A percentile compares a stretch with the other conserved stretches of the same genome.
These are phyloP conservation scores for Aleiodes testaceus DNA, from an alignment of 2,888 invertebrate genomes.

Conservation along the genomic window DNA sequence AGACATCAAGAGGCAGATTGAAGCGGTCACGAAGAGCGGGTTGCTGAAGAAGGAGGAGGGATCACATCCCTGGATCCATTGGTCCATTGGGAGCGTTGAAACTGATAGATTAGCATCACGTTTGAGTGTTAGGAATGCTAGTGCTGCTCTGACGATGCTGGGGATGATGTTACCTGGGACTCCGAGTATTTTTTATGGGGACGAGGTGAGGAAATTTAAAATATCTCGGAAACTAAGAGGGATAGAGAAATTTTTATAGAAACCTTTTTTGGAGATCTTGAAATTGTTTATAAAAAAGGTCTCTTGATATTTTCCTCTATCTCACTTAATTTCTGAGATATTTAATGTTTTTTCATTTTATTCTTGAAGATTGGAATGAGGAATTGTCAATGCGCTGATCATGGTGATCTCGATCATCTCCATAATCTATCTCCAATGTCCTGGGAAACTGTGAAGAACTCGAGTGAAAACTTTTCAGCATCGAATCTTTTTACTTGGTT, in stretches of 20 bases:
- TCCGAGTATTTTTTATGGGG: conserved; percentile 91
- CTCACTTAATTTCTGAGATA: not conserved
- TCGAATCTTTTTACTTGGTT: conserved; percentile 79
- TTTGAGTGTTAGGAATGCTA: conserved; percentile 75
- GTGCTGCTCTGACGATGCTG: conserved; percentile 81
- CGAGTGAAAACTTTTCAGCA: conserved; percentile 73
- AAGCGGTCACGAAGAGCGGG: conserved; percentile 75
- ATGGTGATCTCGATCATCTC: conserved; percentile 73
- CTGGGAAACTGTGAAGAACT: conserved; percentile 73
- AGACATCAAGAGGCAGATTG: conserved; percentile 77
- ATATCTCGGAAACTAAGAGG: too few relatives aligned
- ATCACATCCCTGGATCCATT: conserved; percentile 85
- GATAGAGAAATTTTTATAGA: too few relatives aligned
- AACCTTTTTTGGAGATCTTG: too few relatives aligned
- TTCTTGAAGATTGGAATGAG: conserved; percentile 62
- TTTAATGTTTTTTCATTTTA: not conserved
- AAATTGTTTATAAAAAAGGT: too few relatives aligned
- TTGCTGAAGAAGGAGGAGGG: conserved; percentile 75
- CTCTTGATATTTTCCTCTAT: too few relatives aligned
- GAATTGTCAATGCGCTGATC: conserved; percentile 65
- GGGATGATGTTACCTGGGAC: conserved; percentile 90
- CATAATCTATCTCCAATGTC: conserved; percentile 83
- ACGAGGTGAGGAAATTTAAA: conserved; percentile 81
- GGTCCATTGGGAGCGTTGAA: conserved; percentile 82
- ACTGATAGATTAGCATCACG: conserved; percentile 78